Base-by-base conservation (phyloP, 1,140 invertebrate species). In the Cyclargus thomasi region DNA sequence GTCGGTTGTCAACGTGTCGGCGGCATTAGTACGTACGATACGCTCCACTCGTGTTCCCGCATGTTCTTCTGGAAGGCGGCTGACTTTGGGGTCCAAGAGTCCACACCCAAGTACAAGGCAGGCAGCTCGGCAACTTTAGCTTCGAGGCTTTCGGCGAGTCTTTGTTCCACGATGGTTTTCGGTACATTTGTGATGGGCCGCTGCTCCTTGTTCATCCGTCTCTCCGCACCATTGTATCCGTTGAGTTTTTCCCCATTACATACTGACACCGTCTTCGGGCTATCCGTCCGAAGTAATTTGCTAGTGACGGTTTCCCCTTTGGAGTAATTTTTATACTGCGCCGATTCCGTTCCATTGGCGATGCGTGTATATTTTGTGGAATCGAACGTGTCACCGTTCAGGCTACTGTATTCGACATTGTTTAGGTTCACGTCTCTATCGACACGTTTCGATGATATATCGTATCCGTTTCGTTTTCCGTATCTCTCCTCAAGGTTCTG, bases 51-150 rank as follows among this genome's bases (percentile, higher is more conserved):
- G 83, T 91, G 90, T 65, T 91, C 90, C 65, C 85, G 86, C 83
- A 91, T 90, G 76, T 83, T 90, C 83, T 89, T 90, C 83, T 86
- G 88, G 82, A 91, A 91, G 65, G 86, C 85, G 73, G 85, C 82
- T 14, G 90, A 94, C 87, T 94, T 94, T 74, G 92, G 92, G 77
- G 93, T 93, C 93, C 93, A 94, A 63, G 92, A 91, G 70, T 88
- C 86, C 76, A 94, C 89, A 68, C 92, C 91, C 67, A 93, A 91
- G 80, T 94, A 93, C 66, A 94, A 90, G 67, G 93, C 92, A 18
- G 93, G 93, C 83, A 94, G 91, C 77, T 92, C 91, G 35, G 91
- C 90, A 77, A 92, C 90, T 83, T 91, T 88, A 77, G 88, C 86
- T 75, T 87, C 87, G 65, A 89, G 80, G 23, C 86, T 77, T 70